Base-by-base conservation (phyloP, 2,113 vertebrate species). In the Clinocottus analis region DNA sequence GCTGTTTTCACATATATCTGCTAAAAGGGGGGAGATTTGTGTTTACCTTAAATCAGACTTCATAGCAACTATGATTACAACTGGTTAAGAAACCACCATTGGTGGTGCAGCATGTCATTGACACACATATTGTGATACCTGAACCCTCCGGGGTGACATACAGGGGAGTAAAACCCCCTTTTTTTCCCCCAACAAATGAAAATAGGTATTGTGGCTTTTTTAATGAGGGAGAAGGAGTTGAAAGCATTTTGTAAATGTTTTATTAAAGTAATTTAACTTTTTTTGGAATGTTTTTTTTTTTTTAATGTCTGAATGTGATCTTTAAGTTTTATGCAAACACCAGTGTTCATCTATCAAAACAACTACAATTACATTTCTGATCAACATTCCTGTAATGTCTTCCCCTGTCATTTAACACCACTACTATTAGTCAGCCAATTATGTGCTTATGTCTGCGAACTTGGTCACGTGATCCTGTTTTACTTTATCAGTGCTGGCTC, bases 391-490 rank as follows among this genome's bases (percentile, higher is more conserved):
- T 39, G 3, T 27, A n/a, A 25, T n/a, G 25, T 27, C 3, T 58
- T 35, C 8, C 4, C 3, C 7, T 37, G 41, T 37, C 4, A 35
- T 56, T 58, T 8, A 60, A 69, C 10, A 72, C 16, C 12, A 8
- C 29, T 17, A 10, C 9, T 31, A 21, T n/a, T 29, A 39, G 25
- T 77, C 56, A 47, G 39, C 62, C 56, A 56, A 25, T 31, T 0
- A 11, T 21, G 77, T 53, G 19, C 31, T 43, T 60, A 23, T 79
- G 19, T 75, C 21, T 80, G 17, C 17, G 59, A 72, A 62, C 31
- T 31, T 74, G 29, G 59, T 72, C 61, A 75, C 29, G 27, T 67
- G 47, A 16, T 23, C 10, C 41, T 43, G 29, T 56, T 21, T 2
- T 29, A 67, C 33, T 58, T 12, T 10, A 31, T 12, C 13, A 31